A percentile compares a stretch with the other conserved stretches of the same genome.
Conservation (phyloP, 2,797 vertebrate species). For the Sebastes oblongus region DNA sequence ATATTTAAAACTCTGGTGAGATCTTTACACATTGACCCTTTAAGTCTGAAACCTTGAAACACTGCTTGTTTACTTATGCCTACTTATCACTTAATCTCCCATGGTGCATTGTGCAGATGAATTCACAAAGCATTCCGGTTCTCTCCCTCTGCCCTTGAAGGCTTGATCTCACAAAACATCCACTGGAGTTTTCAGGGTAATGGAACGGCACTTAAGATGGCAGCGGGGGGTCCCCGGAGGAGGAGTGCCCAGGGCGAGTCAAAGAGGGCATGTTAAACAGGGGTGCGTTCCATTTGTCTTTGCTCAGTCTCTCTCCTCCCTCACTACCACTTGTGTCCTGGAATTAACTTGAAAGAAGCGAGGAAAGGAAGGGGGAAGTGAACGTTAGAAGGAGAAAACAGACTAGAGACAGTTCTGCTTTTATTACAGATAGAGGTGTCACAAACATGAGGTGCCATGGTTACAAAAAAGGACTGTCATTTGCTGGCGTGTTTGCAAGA, state of each 20-base stretch:
- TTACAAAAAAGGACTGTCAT: not conserved
- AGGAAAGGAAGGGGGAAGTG: not conserved
- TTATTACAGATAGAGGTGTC: not conserved
- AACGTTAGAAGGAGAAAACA: not conserved
- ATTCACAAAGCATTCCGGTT: conserved; percentile 2
- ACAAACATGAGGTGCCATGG: not conserved
- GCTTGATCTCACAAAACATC: conserved; percentile 28
- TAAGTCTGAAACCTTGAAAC: not conserved
- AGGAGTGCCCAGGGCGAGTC: conserved; percentile 18
- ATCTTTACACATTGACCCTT: not conserved
- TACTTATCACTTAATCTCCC: conserved; percentile 9
- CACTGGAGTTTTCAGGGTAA: conserved; percentile 41
- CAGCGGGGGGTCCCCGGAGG: conserved; percentile 26
- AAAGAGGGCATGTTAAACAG: conserved; percentile 41
- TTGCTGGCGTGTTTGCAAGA: not conserved
- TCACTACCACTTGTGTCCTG: not conserved
- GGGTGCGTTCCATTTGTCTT: conserved; percentile 25
- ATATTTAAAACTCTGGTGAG: not conserved
- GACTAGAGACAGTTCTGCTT: not conserved
- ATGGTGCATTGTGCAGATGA: not conserved
- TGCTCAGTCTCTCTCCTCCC: not conserved
- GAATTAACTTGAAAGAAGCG: not conserved
- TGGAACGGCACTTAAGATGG: conserved; percentile 47
- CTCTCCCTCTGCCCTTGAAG: conserved; percentile 38
- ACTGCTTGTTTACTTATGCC: conserved; percentile 5